Conservation (phyloP, 2,888 invertebrate genomes). For the Leucania comma region DNA sequence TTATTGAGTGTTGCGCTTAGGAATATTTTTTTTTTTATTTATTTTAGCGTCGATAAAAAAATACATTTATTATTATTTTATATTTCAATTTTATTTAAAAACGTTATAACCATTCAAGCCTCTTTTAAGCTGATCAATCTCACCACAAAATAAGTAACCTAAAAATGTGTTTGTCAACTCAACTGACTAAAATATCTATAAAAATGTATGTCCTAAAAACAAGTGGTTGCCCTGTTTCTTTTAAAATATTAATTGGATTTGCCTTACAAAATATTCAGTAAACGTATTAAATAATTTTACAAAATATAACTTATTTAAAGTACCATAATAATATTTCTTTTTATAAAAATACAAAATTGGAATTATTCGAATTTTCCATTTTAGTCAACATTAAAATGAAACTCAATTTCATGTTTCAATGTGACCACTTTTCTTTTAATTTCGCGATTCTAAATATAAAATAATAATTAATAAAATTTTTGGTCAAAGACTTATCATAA, state of each 20-base stretch:
- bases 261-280: constrained; percentile 2
- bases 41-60: no score
- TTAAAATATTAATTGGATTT: neutral
- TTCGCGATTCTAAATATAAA: neutral
- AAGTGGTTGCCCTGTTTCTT: neutral
- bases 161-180: no score
- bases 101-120: no score
- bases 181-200: no score
- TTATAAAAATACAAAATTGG: constrained; percentile 16
- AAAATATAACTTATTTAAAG: constrained; percentile 7
- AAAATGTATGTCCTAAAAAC: neutral
- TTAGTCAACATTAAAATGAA: neutral
- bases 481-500: neutral
- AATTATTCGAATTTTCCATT: neutral
- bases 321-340: constrained; percentile 1
- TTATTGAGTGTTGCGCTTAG: no score
- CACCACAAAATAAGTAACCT: no score
- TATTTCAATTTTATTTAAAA: no score
- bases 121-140: no score
- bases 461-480: neutral
- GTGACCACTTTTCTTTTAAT: neutral
- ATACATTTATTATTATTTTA: no score
- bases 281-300: neutral
- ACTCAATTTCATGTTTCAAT: neutral
- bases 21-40: no score